Conservation (phyloP, 2,113 vertebrate genomes). For the Thamnaconus septentrionalis region DNA sequence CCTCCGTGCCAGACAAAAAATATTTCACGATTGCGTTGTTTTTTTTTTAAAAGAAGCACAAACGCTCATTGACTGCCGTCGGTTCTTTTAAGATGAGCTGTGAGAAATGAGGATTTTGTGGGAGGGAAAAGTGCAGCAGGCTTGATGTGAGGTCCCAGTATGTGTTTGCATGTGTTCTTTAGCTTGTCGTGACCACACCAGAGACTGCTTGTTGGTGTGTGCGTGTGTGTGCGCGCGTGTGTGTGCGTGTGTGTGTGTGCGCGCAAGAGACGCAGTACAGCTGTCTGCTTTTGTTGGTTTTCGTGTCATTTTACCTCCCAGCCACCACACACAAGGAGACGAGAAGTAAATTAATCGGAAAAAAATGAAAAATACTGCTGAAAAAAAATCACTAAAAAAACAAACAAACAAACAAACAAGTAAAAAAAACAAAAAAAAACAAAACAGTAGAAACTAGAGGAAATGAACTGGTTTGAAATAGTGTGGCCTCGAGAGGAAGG, state of each 20-base stretch:
- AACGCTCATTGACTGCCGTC: constrained; percentile 54
- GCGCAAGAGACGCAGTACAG: neutral
- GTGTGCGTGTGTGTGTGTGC: constrained; percentile 13
- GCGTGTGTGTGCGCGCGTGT: constrained; percentile 17
- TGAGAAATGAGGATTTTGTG: constrained; percentile 40
- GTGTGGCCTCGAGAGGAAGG: constrained; percentile 17
- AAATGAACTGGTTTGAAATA: constrained; percentile 10
- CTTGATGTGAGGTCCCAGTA: constrained; percentile 68
- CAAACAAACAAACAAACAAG: too few relatives aligned
- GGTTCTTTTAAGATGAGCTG: constrained; percentile 31
- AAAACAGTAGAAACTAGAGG: neutral
- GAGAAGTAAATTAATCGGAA: too few relatives aligned
- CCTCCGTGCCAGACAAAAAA: constrained; percentile 31
- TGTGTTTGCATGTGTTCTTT: constrained; percentile 45
- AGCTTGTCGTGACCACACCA: constrained; percentile 47
- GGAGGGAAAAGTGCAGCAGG: constrained; percentile 41
- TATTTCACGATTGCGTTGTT: constrained; percentile 40
- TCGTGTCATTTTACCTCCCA: too few relatives aligned
- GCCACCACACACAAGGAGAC: too few relatives aligned
- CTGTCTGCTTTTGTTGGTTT: constrained; percentile 44
- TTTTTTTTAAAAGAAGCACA: constrained; percentile 62
- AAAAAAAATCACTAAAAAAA: constrained; percentile 13
- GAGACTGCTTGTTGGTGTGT: constrained; percentile 39
- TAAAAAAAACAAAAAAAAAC: too few relatives aligned
- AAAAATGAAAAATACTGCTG: neutral